A percentile compares a stretch with the other conserved stretches of the same genome.
Evolutionary conservation across 2,113 vertebrate species (phyloP).

Genomic region (Chaenogobius annularis): DNA sequence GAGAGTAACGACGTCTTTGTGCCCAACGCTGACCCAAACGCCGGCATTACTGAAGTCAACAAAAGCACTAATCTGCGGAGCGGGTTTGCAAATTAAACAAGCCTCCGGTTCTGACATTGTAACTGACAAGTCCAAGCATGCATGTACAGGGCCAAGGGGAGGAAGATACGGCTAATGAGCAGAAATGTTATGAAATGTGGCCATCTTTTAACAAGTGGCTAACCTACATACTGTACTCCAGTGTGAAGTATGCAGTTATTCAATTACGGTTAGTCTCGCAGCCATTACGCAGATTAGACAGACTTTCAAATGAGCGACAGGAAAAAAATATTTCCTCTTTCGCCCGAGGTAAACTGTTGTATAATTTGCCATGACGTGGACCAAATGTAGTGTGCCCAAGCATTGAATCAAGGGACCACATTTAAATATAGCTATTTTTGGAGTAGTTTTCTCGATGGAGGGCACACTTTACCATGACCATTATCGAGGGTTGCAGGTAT

Average conservation of each 20-base stretch:
- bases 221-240: conserved; percentile 33
- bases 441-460: too few species aligned
- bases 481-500: too few species aligned
- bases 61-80: conserved; percentile 65
- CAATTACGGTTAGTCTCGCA: conserved; percentile 16
- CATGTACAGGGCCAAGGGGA: conserved; percentile 39
- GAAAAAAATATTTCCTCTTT: conserved; percentile 32
- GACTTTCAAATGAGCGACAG: conserved; percentile 48
- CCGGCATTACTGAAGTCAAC: conserved; percentile 58
- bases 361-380: conserved; percentile 31
- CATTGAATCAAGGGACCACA: background rate
- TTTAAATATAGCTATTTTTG: background rate
- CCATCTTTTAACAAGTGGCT: conserved; percentile 36
- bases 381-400: conserved; percentile 6
- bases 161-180: conserved; percentile 59
- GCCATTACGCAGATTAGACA: conserved; percentile 41
- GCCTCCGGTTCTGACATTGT: conserved; percentile 51
- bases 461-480: too few species aligned
- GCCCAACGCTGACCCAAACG: conserved; percentile 67
- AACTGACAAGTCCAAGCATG: conserved; percentile 47
- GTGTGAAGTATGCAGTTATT: conserved; percentile 33
- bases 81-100: conserved; percentile 57
- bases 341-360: conserved; percentile 24
- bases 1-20: conserved; percentile 68
- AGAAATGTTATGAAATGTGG: conserved; percentile 44